phyloP scores from a whole-genome alignment of 2,888 invertebrate genomes.

The Ichneumoninae sp. region DNA sequence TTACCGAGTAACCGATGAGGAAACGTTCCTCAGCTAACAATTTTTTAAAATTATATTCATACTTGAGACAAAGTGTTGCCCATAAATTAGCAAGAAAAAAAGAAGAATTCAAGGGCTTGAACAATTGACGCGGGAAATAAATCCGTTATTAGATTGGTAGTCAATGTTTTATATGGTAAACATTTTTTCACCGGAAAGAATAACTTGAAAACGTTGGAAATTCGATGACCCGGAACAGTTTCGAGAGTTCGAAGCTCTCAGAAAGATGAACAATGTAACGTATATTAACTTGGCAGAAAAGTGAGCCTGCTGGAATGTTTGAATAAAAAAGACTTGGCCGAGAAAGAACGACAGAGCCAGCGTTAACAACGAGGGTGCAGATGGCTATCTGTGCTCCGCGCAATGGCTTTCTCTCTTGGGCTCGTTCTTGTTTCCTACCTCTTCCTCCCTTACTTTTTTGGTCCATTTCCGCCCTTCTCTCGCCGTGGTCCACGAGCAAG shows the following conservation, averaged over 20 bases:
- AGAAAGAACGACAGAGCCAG: not conserved
- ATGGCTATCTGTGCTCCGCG: not conserved
- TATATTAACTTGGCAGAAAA: not conserved
- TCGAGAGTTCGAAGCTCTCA: not conserved
- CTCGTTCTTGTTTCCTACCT: not conserved
- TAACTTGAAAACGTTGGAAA: not conserved
- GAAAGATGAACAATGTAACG: not conserved
- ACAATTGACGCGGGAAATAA: not conserved
- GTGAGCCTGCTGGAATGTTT: not conserved
- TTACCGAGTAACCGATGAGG: not conserved
- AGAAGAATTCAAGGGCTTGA: not conserved
- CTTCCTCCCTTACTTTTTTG: not conserved
- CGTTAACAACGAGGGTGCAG: conserved; percentile 5
- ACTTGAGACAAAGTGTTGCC: not conserved
- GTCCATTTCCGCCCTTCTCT: not conserved
- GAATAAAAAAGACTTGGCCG: conserved; percentile 1
- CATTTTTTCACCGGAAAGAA: not conserved
- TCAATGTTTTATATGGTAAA: not conserved
- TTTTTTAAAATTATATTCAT: not conserved
- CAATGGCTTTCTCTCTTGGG: not conserved
- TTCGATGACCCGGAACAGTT: conserved; percentile 13
- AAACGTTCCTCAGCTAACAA: not conserved
- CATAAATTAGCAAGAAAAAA: not conserved
- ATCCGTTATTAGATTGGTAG: not conserved
- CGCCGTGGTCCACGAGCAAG: conserved; percentile 7